These are phyloP conservation scores for Sarcophaga caerulescens DNA, from an alignment of 2,888 invertebrate species.

Conservation along the genomic window DNA sequence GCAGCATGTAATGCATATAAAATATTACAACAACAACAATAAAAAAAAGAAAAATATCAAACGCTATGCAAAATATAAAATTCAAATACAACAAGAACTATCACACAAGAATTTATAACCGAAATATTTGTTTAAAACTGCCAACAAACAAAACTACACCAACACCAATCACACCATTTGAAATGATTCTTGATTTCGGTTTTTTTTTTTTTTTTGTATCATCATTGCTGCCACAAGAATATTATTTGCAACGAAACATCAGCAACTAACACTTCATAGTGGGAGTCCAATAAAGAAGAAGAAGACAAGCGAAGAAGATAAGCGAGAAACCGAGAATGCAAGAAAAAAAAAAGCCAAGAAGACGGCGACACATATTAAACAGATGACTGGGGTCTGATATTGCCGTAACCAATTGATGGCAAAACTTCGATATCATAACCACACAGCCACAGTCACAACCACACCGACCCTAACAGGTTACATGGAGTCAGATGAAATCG, in stretches of 20 bases:
- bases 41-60: background rate
- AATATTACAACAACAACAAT: slow-evolving; percentile 39
- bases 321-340: background rate
- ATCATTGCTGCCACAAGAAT: slow-evolving; percentile 43
- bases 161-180: background rate
- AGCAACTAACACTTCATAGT: slow-evolving; percentile 39
- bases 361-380: slow-evolving; percentile 57
- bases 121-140: slow-evolving; percentile 53
- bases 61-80: slow-evolving; percentile 56
- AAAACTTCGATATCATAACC: background rate
- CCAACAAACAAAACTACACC: background rate
- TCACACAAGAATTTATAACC: slow-evolving; percentile 19
- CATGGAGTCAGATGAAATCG: background rate
- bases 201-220: slow-evolving; percentile 4
- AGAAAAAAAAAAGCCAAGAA: slow-evolving; percentile 1
- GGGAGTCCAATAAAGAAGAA: slow-evolving; percentile 64
- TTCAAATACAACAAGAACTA: background rate
- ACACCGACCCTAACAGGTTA: slow-evolving; percentile 45
- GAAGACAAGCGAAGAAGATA: slow-evolving; percentile 25
- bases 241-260: slow-evolving; percentile 7
- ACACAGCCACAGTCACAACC: slow-evolving; percentile 2
- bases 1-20: slow-evolving; percentile 62
- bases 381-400: slow-evolving; percentile 47
- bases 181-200: slow-evolving; percentile 41
- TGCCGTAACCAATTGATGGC: slow-evolving; percentile 10